These are phyloP conservation scores for Cephonodes hylas DNA, from an alignment of 2,888 invertebrate species.

Conservation along the genomic window DNA sequence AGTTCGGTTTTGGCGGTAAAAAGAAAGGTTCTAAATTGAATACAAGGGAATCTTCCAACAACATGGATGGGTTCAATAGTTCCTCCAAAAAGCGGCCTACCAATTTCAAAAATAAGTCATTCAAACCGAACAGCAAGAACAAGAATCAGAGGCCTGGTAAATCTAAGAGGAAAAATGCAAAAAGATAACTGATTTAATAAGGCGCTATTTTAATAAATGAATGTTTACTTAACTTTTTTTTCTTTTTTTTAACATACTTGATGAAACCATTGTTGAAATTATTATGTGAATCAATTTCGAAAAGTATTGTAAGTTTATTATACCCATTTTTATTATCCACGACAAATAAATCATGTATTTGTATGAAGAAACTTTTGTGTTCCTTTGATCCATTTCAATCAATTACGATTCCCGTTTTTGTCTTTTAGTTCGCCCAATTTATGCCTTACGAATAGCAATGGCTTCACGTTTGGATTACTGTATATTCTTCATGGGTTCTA, in stretches of 20 bases:
- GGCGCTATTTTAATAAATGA: constrained; percentile 18
- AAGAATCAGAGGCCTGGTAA: constrained; percentile 81
- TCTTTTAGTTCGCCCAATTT: too few relatives aligned
- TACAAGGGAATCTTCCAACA: constrained; percentile 88
- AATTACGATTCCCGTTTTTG: too few relatives aligned
- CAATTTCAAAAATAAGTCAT: constrained; percentile 65
- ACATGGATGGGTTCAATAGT: constrained; percentile 82
- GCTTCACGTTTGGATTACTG: too few relatives aligned
- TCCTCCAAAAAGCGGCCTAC: constrained; percentile 61
- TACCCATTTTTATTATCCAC: too few relatives aligned
- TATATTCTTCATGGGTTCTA: too few relatives aligned
- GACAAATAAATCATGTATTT: too few relatives aligned
- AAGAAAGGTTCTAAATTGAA: constrained; percentile 95
- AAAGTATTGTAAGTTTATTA: too few relatives aligned
- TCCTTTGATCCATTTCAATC: too few relatives aligned
- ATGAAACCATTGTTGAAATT: neutral
- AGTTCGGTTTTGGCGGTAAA: constrained; percentile 97
- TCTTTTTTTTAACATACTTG: neutral
- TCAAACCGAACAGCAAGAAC: constrained; percentile 64
- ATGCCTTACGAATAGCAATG: too few relatives aligned
- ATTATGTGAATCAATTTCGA: too few relatives aligned
- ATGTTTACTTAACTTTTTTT: neutral
- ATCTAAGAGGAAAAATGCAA: constrained; percentile 69
- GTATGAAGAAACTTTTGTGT: too few relatives aligned
- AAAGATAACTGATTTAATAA: constrained; percentile 43